A percentile compares a stretch with the other conserved stretches of the same genome.
phyloP scores from a whole-genome alignment of 1,140 invertebrate species.

The Neoseiulus cucumeris region DNA sequence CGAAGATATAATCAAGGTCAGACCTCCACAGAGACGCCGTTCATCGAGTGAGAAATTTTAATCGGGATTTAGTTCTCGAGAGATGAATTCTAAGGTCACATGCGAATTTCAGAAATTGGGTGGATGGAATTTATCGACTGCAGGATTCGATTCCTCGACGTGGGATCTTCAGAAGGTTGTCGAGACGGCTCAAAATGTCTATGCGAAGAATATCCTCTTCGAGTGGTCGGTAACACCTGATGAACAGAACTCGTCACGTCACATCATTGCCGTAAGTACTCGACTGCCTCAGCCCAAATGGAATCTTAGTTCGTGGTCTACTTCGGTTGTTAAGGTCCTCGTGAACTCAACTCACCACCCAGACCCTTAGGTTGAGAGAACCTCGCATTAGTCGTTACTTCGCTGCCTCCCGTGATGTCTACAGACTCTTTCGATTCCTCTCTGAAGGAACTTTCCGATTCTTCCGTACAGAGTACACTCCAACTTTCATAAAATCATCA shows the following conservation, averaged over 20 bases:
- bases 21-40: background rate
- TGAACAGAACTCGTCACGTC: slow-evolving; percentile 64
- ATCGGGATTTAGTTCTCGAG: background rate
- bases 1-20: slow-evolving; percentile 42
- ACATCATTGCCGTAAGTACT: slow-evolving; percentile 55
- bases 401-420: too few relatives aligned
- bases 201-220: slow-evolving; percentile 71
- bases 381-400: too few relatives aligned
- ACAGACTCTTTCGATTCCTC: too few relatives aligned
- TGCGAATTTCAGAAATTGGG: slow-evolving; percentile 21
- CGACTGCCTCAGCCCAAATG: slow-evolving; percentile 10
- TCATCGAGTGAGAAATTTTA: background rate
- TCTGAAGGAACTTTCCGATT: too few relatives aligned
- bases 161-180: slow-evolving; percentile 57
- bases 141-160: slow-evolving; percentile 30
- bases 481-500: too few relatives aligned
- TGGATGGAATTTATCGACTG: slow-evolving; percentile 23
- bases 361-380: too few relatives aligned
- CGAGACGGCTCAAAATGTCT: slow-evolving; percentile 59
- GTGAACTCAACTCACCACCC: too few relatives aligned
- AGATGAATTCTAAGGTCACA: too few relatives aligned
- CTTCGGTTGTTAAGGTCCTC: too few relatives aligned
- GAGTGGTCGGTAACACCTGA: slow-evolving; percentile 77
- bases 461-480: too few relatives aligned
- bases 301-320: too few relatives aligned